phyloP scores from a whole-genome alignment of 1,140 invertebrate genomes.

The Dinoponera quadriceps region DNA sequence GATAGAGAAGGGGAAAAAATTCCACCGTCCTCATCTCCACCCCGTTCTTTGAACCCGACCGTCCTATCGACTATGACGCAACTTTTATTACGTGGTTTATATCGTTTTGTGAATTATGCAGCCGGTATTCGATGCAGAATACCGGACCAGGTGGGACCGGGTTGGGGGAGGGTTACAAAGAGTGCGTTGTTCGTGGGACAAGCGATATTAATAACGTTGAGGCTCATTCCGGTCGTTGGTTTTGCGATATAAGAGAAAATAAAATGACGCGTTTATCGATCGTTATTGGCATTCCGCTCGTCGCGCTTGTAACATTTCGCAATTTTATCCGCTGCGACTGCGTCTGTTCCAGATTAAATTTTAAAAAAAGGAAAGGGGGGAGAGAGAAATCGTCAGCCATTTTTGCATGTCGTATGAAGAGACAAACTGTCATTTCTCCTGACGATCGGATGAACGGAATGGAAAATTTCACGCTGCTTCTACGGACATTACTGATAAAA shows the following conservation, averaged over 20 bases:
- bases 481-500: not conserved
- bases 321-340: not conserved
- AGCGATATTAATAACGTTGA: conserved; percentile 56
- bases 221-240: conserved; percentile 50
- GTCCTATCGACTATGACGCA: conserved; percentile 47
- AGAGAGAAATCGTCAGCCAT: not conserved
- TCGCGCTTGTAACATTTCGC: conserved; percentile 32
- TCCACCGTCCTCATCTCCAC: conserved; percentile 38
- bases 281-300: conserved; percentile 41
- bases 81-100: conserved; percentile 57
- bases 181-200: conserved; percentile 57
- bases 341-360: not conserved
- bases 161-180: conserved; percentile 47
- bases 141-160: conserved; percentile 33
- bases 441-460: not conserved
- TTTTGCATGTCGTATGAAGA: not conserved
- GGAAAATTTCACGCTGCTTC: not conserved
- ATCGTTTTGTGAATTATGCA: conserved; percentile 59
- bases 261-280: conserved; percentile 49
- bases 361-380: too few relatives aligned
- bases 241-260: conserved; percentile 41
- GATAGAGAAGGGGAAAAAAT: conserved; percentile 24
- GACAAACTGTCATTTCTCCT: not conserved
- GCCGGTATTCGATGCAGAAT: conserved; percentile 53
- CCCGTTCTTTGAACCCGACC: conserved; percentile 46